phyloP scores from a whole-genome alignment of 2,888 invertebrate genomes.

The Clunio marinus region DNA sequence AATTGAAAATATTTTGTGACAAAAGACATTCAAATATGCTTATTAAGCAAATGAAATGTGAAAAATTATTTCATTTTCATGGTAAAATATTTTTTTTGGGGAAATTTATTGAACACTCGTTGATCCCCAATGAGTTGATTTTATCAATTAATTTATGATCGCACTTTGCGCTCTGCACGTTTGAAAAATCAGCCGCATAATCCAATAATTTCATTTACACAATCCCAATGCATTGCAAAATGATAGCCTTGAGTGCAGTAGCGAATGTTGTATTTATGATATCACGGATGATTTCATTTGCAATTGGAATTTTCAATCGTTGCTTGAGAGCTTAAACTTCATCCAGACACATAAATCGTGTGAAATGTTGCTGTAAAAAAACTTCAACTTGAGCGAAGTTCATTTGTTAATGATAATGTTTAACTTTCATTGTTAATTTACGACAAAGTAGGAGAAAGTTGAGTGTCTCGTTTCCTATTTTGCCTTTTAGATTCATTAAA shows the following conservation, averaged over 20 bases:
- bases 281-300: conserved; percentile 31
- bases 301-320: conserved; percentile 7
- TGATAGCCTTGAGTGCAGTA: background rate
- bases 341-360: conserved; percentile 12
- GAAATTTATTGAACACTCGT: background rate
- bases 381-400: background rate
- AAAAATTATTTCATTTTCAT: background rate
- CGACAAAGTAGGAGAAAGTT: background rate
- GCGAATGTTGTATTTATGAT: conserved; percentile 9
- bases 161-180: conserved; percentile 14
- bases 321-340: background rate
- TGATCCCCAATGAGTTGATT: conserved; percentile 32
- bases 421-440: conserved; percentile 5
- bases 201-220: conserved; percentile 10
- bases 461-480: background rate
- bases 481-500: background rate
- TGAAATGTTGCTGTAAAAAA: background rate
- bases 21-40: too few relatives aligned
- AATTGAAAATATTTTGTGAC: conserved; percentile 28
- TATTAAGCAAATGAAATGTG: background rate
- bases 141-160: conserved; percentile 37
- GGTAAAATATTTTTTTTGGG: background rate
- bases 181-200: conserved; percentile 3
- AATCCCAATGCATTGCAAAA: background rate
- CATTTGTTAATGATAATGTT: conserved; percentile 21